Conservation (phyloP, 2,797 vertebrate genomes). For the Astyanax mexicanus region DNA sequence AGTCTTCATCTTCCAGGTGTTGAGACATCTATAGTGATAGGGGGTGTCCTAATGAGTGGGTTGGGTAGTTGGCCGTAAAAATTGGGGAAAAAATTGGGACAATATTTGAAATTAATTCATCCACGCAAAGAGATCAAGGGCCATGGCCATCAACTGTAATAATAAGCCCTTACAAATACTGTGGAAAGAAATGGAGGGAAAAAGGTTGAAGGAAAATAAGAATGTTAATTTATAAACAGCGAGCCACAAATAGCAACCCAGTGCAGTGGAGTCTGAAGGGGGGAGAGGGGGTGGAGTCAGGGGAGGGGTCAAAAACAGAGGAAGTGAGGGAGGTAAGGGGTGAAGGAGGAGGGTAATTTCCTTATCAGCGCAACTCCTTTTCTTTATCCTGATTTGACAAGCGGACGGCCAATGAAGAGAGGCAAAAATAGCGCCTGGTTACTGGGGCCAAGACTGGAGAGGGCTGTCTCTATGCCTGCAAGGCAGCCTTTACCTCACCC, state of each 20-base stretch:
- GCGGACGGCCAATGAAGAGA: slow-evolving; percentile 69
- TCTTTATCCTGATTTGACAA: slow-evolving; percentile 71
- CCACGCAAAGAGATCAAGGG: too few species aligned
- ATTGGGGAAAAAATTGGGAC: too few species aligned
- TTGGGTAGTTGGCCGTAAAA: too few species aligned
- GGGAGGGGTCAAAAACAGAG: slow-evolving; percentile 50
- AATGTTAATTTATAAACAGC: slow-evolving; percentile 75
- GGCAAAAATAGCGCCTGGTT: slow-evolving; percentile 68
- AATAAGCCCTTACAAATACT: too few species aligned
- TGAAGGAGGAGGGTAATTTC: slow-evolving; percentile 55
- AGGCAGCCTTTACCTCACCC: slow-evolving; percentile 61
- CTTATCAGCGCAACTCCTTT: slow-evolving; percentile 66
- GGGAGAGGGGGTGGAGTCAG: slow-evolving; percentile 38
- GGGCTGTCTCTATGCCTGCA: slow-evolving; percentile 77
- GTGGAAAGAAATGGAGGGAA: neutral
- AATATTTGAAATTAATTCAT: too few species aligned
- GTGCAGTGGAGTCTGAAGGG: slow-evolving; percentile 54
- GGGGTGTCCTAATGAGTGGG: too few species aligned
- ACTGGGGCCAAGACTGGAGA: slow-evolving; percentile 72
- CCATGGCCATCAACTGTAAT: neutral
- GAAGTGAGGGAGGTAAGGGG: slow-evolving; percentile 49
- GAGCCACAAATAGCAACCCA: slow-evolving; percentile 67
- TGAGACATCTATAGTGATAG: too few species aligned
- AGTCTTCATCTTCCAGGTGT: too few species aligned
- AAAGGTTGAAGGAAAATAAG: slow-evolving; percentile 33